Evolutionary conservation across 2,888 invertebrate species (phyloP).

Genomic region (Adelognathus sp.): DNA sequence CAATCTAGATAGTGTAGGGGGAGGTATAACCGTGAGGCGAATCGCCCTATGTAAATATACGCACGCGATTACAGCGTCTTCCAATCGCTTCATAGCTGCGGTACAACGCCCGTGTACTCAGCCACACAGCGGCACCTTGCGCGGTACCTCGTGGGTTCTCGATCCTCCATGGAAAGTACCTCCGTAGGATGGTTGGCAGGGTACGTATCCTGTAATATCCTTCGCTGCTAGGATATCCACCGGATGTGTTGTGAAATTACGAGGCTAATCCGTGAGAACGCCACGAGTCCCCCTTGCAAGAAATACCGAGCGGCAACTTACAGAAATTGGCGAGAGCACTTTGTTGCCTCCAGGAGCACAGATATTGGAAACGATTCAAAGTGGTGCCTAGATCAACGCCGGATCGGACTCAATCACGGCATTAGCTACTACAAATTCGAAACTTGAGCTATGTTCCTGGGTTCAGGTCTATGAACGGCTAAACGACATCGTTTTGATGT

Average conservation of each 20-base stretch:
- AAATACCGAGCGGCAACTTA: no score
- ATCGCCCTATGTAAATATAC: slow-evolving; percentile 22
- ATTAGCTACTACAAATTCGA: no score
- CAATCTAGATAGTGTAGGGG: slow-evolving; percentile 25
- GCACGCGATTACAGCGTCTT: slow-evolving; percentile 5
- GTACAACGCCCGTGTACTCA: neutral
- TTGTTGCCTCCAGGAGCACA: no score
- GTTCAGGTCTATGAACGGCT: no score
- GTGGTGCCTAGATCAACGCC: no score
- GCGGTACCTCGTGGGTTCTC: neutral
- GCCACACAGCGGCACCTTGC: neutral
- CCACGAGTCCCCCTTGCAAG: neutral
- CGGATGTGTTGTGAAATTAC: slow-evolving; percentile 1
- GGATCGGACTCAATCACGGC: no score
- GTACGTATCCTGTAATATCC: slow-evolving; percentile 10
- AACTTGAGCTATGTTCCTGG: no score
- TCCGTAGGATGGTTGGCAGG: neutral
- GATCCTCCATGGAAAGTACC: slow-evolving; percentile 3
- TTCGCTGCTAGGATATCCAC: neutral
- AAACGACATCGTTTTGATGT: no score
- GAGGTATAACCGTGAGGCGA: neutral
- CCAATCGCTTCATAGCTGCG: slow-evolving; percentile 1
- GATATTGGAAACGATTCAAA: no score
- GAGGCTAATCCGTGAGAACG: slow-evolving; percentile 10
- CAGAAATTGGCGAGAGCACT: no score